Percentiles rank a stretch among this genome's conserved stretches.
Evolutionary conservation across 2,888 invertebrate species (phyloP).

Genomic region (Dryocosmus kuriphilus): DNA sequence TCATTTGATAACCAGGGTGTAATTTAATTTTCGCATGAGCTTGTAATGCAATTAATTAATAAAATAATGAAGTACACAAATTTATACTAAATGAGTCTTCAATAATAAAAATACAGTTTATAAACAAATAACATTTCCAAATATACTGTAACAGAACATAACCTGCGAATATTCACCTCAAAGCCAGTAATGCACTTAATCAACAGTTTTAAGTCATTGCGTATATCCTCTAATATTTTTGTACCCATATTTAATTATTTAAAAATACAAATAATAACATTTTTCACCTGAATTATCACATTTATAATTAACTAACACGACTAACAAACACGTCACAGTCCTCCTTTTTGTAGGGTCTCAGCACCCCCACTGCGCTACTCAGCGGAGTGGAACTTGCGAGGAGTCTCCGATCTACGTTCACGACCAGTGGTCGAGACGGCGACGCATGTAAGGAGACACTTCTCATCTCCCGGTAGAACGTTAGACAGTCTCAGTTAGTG

Average conservation of each 20-base stretch:
- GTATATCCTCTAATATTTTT: conserved; percentile 69
- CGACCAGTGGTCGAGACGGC: no score
- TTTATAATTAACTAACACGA: background rate
- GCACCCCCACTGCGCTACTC: no score
- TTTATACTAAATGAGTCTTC: background rate
- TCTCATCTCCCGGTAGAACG: no score
- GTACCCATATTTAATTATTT: conserved; percentile 66
- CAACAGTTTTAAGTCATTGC: conserved; percentile 71
- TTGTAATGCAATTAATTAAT: background rate
- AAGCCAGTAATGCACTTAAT: conserved; percentile 71
- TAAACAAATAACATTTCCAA: background rate
- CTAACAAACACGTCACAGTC: no score
- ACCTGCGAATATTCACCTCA: conserved; percentile 61
- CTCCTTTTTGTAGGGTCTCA: no score
- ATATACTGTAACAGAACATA: background rate
- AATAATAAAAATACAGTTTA: conserved; percentile 3
- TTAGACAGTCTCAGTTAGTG: no score
- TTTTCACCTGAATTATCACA: no score
- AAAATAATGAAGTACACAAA: background rate
- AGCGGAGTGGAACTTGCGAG: no score
- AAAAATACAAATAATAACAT: background rate
- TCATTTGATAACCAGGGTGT: background rate
- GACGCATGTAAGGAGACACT: no score
- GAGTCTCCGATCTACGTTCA: no score
- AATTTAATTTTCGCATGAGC: background rate